phyloP scores from a whole-genome alignment of 2,113 vertebrate genomes.

The Tragelaphus strepsiceros region DNA sequence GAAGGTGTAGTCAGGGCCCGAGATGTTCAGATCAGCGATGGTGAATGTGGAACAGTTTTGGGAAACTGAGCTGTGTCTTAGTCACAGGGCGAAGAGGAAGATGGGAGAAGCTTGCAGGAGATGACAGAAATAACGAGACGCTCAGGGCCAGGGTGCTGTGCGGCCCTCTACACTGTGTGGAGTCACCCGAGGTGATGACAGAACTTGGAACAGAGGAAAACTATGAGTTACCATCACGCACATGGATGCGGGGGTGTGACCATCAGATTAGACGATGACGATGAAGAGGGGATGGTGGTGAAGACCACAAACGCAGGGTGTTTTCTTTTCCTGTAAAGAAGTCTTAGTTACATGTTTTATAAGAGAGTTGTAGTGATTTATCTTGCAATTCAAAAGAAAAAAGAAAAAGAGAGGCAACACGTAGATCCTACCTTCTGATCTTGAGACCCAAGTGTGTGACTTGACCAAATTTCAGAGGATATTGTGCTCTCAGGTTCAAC shows the following conservation, averaged over 20 bases:
- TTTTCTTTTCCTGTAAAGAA: neutral
- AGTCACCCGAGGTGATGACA: neutral
- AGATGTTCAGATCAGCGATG: neutral
- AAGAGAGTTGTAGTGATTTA: neutral
- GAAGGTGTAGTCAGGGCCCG: neutral
- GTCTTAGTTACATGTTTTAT: neutral
- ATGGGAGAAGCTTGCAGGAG: neutral
- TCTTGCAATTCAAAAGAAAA: neutral
- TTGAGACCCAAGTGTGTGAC: neutral
- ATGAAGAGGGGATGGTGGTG: too few relatives aligned
- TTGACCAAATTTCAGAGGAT: neutral
- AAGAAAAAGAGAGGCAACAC: neutral
- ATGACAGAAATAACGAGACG: neutral
- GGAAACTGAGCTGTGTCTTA: neutral
- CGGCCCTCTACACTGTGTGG: neutral
- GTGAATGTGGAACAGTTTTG: neutral
- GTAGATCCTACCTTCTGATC: neutral
- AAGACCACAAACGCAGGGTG: neutral
- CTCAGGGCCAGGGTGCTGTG: neutral
- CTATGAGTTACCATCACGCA: neutral
- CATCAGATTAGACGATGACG: too few relatives aligned
- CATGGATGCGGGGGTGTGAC: neutral
- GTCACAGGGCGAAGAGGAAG: neutral
- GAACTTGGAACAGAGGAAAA: neutral
- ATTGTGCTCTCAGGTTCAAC: neutral